Evolutionary conservation across 2,888 invertebrate species (phyloP).

Genomic region (Agrochola lychnidis): DNA sequence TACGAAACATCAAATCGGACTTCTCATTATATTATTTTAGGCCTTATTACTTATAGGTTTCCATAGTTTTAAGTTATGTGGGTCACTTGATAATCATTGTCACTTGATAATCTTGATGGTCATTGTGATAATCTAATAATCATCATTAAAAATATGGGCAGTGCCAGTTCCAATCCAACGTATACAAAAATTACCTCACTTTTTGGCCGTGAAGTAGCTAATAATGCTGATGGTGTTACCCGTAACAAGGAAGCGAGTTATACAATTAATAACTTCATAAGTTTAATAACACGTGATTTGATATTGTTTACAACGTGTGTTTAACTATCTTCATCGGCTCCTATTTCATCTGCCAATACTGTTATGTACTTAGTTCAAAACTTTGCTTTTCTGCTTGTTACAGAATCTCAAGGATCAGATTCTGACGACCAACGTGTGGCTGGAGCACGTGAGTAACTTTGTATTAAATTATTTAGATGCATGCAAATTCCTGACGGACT

Average conservation of each 20-base stretch:
- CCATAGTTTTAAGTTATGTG: background rate
- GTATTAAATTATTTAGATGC: conserved; percentile 54
- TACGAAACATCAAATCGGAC: too few relatives aligned
- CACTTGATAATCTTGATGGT: too few relatives aligned
- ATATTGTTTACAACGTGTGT: background rate
- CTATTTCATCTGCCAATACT: background rate
- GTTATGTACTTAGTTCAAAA: conserved; percentile 2
- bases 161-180: background rate
- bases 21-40: background rate
- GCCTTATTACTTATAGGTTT: background rate
- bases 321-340: background rate
- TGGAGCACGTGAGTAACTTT: conserved; percentile 95
- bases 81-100: too few relatives aligned
- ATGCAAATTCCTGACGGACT: conserved; percentile 59
- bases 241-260: background rate
- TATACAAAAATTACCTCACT: too few relatives aligned
- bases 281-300: background rate
- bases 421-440: conserved; percentile 98
- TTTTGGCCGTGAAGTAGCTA: background rate
- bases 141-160: background rate
- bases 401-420: conserved; percentile 99
- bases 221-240: background rate
- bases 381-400: conserved; percentile 80
- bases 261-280: background rate
- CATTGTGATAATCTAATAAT: background rate